These are phyloP conservation scores for Mesopsocus fuscifrons DNA, from an alignment of 2,888 invertebrate genomes.

Conservation along the genomic window DNA sequence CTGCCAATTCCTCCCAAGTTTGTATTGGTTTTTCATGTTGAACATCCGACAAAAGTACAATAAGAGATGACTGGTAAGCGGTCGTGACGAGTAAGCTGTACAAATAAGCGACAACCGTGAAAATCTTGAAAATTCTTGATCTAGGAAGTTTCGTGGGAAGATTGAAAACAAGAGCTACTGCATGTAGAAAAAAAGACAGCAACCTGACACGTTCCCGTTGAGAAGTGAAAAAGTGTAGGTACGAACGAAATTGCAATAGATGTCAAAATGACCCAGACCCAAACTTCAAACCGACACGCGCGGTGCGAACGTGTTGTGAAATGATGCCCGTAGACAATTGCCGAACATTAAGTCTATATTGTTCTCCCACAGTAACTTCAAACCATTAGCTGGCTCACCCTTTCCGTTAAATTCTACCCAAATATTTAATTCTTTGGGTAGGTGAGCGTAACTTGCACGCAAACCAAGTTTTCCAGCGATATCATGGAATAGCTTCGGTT, in stretches of 20 bases:
- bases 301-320: not conserved
- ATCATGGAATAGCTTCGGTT: not conserved
- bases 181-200: not conserved
- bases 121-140: not conserved
- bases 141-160: not conserved
- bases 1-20: too few species aligned
- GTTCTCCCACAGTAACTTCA: not conserved
- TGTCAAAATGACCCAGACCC: not conserved
- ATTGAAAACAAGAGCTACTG: not conserved
- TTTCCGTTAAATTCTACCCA: not conserved
- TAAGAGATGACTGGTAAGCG: not conserved
- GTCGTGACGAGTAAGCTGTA: not conserved
- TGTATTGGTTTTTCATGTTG: not conserved
- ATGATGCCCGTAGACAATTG: not conserved
- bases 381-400: not conserved
- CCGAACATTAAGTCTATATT: not conserved
- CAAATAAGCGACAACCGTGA: not conserved
- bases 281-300: not conserved
- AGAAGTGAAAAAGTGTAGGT: too few species aligned
- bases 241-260: too few species aligned
- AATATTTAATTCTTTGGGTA: too few species aligned
- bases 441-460: not conserved
- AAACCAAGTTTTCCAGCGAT: not conserved
- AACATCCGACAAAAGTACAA: not conserved
- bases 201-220: too few species aligned